A percentile compares a stretch with the other conserved stretches of the same genome.
phyloP scores from a whole-genome alignment of 2,888 invertebrate genomes.

The Cynaeus angustus region DNA sequence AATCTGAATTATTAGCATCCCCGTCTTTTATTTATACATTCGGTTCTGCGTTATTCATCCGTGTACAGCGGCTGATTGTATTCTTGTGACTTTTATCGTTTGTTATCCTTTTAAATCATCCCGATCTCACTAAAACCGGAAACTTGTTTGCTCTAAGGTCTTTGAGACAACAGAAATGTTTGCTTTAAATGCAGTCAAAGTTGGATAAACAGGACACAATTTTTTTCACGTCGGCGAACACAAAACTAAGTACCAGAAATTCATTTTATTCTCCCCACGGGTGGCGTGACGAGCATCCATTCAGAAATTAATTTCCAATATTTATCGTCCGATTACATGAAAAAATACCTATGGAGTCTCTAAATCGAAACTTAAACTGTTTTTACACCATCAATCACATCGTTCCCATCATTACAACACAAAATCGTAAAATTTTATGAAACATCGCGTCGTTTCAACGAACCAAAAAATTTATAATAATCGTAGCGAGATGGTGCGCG shows the following conservation, averaged over 20 bases:
- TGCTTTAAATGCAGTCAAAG: slow-evolving; percentile 12
- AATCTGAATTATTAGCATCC: slow-evolving; percentile 55
- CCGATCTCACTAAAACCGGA: not conserved
- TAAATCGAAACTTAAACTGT: not conserved
- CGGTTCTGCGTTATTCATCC: slow-evolving; percentile 28
- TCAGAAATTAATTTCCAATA: slow-evolving; percentile 14
- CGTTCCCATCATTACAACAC: slow-evolving; percentile 11
- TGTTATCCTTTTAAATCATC: slow-evolving; percentile 40
- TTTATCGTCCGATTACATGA: slow-evolving; percentile 1
- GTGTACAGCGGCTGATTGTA: slow-evolving; percentile 28
- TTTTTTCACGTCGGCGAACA: not conserved
- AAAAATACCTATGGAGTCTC: not conserved
- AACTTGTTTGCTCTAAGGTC: not conserved
- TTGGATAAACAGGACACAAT: not conserved
- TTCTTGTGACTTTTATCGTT: slow-evolving; percentile 30
- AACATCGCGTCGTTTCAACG: slow-evolving; percentile 3
- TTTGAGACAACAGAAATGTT: slow-evolving; percentile 9
- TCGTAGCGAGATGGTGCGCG: slow-evolving; percentile 27
- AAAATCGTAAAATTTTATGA: slow-evolving; percentile 26
- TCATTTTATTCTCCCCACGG: not conserved
- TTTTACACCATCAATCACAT: slow-evolving; percentile 6
- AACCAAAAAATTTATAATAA: slow-evolving; percentile 40
- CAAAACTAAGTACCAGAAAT: not conserved
- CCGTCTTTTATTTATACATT: slow-evolving; percentile 39
- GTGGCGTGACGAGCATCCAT: slow-evolving; percentile 4